Percentiles rank a stretch among this genome's conserved stretches.
These are phyloP conservation scores for Oxycera nigricornis DNA, from an alignment of 2,888 invertebrate species.

Conservation along the genomic window DNA sequence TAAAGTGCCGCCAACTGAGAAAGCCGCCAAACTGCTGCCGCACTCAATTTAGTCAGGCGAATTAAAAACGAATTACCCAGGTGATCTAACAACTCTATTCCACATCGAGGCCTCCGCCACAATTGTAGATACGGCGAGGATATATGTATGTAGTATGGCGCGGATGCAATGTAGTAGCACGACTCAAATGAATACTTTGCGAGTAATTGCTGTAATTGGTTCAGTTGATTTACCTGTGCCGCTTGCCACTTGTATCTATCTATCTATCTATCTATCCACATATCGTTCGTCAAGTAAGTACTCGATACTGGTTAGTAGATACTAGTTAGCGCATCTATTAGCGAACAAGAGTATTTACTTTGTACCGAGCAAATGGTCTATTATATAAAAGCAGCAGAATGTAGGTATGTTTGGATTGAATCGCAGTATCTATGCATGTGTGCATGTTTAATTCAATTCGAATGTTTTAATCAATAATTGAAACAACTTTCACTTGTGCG, in stretches of 20 bases:
- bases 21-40: slow-evolving; percentile 5
- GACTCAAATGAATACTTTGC: slow-evolving; percentile 4
- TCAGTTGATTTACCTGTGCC: slow-evolving; percentile 28
- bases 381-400: background rate
- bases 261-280: slow-evolving; percentile 5
- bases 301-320: slow-evolving; percentile 22
- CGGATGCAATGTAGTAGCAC: slow-evolving; percentile 22
- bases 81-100: slow-evolving; percentile 35
- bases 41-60: slow-evolving; percentile 33
- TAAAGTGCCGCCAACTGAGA: background rate
- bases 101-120: background rate
- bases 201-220: slow-evolving; percentile 36
- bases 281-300: slow-evolving; percentile 29
- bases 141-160: background rate
- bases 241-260: background rate
- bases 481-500: slow-evolving; percentile 24
- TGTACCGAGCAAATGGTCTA: background rate
- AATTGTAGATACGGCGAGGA: background rate
- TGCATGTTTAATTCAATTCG: background rate
- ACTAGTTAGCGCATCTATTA: slow-evolving; percentile 35
- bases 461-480: slow-evolving; percentile 24
- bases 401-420: too few relatives aligned
- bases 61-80: slow-evolving; percentile 37
- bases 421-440: too few relatives aligned
- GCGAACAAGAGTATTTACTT: background rate